Conservation (phyloP, 2,113 vertebrate genomes). For the Psittacula cyanocephala region DNA sequence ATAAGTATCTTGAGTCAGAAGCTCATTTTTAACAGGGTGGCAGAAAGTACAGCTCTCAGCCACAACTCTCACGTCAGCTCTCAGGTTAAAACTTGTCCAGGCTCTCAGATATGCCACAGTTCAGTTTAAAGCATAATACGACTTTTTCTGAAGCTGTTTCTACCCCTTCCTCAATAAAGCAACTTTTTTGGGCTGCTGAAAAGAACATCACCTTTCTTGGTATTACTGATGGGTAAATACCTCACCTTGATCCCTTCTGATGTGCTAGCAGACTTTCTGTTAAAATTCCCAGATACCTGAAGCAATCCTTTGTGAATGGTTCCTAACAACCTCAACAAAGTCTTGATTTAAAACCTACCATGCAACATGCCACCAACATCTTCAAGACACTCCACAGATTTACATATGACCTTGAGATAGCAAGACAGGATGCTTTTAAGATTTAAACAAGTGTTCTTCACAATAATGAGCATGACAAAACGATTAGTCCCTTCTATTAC, state of each 20-base stretch:
- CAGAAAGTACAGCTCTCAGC: not conserved
- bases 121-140: not conserved
- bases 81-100: not conserved
- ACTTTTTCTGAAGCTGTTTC: not conserved
- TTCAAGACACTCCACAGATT: not conserved
- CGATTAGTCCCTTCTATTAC: not conserved
- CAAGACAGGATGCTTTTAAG: slow-evolving; percentile 6
- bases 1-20: not conserved
- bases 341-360: not conserved
- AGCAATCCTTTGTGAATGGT: not conserved
- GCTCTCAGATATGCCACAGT: not conserved
- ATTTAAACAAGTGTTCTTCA: not conserved
- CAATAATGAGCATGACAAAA: not conserved
- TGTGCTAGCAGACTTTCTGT: not conserved
- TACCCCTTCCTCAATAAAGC: not conserved
- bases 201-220: not conserved
- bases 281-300: not conserved
- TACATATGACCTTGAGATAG: not conserved
- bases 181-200: not conserved
- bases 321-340: not conserved
- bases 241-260: not conserved
- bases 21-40: not conserved
- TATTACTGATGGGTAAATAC: not conserved
- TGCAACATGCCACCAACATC: not conserved
- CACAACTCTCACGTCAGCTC: not conserved